These are phyloP conservation scores for Perdita meconis DNA, from an alignment of 2,888 invertebrate species.

Conservation along the genomic window DNA sequence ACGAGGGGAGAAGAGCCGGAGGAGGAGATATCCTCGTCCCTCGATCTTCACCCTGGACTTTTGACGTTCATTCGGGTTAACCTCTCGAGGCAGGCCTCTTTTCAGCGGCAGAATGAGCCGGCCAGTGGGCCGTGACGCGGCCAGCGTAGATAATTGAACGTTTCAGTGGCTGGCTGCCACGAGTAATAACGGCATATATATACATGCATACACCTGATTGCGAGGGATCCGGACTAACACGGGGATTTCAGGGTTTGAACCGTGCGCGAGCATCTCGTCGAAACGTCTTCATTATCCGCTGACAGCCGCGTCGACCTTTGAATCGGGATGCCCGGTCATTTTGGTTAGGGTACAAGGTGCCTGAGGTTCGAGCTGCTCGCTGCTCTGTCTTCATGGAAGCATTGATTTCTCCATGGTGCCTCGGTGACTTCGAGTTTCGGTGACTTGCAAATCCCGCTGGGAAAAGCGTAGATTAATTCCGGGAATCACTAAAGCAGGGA, in stretches of 20 bases:
- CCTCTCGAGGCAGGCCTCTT: slow-evolving; percentile 73
- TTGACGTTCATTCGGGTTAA: slow-evolving; percentile 78
- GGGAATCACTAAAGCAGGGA: too few relatives aligned
- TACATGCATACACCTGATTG: slow-evolving; percentile 66
- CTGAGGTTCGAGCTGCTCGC: not conserved
- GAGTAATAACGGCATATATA: slow-evolving; percentile 74
- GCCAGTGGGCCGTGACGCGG: slow-evolving; percentile 75
- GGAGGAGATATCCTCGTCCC: not conserved
- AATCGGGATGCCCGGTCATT: slow-evolving; percentile 47
- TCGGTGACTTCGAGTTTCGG: slow-evolving; percentile 36
- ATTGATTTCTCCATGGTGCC: slow-evolving; percentile 47
- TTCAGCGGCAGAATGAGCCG: slow-evolving; percentile 72
- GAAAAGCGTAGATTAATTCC: not conserved
- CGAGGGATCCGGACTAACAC: slow-evolving; percentile 51
- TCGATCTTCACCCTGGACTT: slow-evolving; percentile 67
- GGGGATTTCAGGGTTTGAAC: slow-evolving; percentile 37
- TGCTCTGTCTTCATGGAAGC: slow-evolving; percentile 37
- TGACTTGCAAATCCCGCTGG: slow-evolving; percentile 25
- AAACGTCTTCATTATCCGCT: slow-evolving; percentile 71
- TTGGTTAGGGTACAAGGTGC: slow-evolving; percentile 31
- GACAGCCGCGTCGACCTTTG: slow-evolving; percentile 61
- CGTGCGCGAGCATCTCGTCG: slow-evolving; percentile 30
- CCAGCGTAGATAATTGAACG: slow-evolving; percentile 78
- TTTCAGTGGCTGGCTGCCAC: slow-evolving; percentile 77
- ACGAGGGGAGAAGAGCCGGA: not conserved